phyloP scores from a whole-genome alignment of 2,888 invertebrate genomes.

The Phoronis australis region DNA sequence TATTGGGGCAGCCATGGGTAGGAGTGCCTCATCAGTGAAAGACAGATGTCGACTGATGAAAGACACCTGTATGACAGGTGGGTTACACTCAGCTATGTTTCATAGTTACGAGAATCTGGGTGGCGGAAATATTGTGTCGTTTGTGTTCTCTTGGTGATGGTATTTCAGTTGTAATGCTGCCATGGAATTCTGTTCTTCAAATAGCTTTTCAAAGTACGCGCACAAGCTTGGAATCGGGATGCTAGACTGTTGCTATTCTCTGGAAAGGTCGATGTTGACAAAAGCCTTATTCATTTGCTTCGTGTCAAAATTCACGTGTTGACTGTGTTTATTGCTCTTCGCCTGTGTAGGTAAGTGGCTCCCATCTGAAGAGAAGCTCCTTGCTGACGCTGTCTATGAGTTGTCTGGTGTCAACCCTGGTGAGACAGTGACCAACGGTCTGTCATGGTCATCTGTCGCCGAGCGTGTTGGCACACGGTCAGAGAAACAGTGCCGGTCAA shows the following conservation, averaged over 20 bases:
- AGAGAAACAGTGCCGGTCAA: constrained; percentile 57
- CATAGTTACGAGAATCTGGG: too few species aligned
- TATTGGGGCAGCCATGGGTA: constrained; percentile 52
- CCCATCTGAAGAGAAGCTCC: constrained; percentile 52
- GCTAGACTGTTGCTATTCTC: too few species aligned
- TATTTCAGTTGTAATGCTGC: too few species aligned
- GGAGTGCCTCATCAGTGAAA: constrained; percentile 56
- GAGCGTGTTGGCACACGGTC: constrained; percentile 53
- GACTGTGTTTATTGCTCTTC: neutral
- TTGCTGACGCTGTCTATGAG: constrained; percentile 38
- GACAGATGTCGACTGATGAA: constrained; percentile 55
- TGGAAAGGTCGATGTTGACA: too few species aligned
- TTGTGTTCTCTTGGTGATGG: too few species aligned
- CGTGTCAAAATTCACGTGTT: too few species aligned
- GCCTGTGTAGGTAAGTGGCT: constrained; percentile 51
- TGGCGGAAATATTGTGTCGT: too few species aligned
- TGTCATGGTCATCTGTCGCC: constrained; percentile 54
- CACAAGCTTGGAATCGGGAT: too few species aligned
- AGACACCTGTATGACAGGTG: constrained; percentile 54
- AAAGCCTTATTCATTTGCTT: too few species aligned
- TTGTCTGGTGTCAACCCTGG: constrained; percentile 23
- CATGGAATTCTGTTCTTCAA: too few species aligned
- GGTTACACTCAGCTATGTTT: neutral
- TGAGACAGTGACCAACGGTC: constrained; percentile 51
- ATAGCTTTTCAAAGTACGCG: too few species aligned